phyloP scores from a whole-genome alignment of 2,888 invertebrate genomes.

The Hofmannophila pseudospretella region DNA sequence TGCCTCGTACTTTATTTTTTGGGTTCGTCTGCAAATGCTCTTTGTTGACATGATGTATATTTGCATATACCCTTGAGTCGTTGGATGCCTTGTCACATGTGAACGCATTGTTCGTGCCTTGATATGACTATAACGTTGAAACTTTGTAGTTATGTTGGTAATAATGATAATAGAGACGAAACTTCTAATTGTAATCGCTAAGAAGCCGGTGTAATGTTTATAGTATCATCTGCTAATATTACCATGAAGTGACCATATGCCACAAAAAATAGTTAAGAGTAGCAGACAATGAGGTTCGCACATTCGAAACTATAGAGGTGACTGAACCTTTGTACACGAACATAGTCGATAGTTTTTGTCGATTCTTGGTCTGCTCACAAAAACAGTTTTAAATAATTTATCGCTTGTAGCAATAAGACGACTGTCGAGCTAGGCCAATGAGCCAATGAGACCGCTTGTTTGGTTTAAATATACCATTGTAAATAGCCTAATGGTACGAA shows the following conservation, averaged over 20 bases:
- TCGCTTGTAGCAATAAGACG: conserved; percentile 45
- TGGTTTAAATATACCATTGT: conserved; percentile 24
- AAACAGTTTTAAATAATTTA: conserved; percentile 52
- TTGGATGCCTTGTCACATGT: conserved; percentile 46
- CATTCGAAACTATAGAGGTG: conserved; percentile 67
- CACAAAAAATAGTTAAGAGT: conserved; percentile 56
- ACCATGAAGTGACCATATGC: conserved; percentile 57
- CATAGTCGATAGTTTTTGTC: conserved; percentile 64
- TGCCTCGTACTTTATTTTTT: conserved; percentile 42
- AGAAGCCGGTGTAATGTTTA: conserved; percentile 26
- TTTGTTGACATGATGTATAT: conserved; percentile 55
- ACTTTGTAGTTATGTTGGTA: background rate
- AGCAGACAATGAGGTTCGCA: conserved; percentile 69
- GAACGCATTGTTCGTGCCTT: conserved; percentile 39
- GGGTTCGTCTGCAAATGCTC: conserved; percentile 41
- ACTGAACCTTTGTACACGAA: conserved; percentile 55
- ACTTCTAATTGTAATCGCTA: conserved; percentile 16
- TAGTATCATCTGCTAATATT: conserved; percentile 44
- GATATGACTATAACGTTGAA: conserved; percentile 24
- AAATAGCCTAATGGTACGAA: conserved; percentile 24
- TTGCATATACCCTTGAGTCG: conserved; percentile 60
- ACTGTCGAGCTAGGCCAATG: conserved; percentile 36
- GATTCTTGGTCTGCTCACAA: conserved; percentile 43
- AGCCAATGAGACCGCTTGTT: conserved; percentile 23
- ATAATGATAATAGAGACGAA: too few relatives aligned